phyloP scores from a whole-genome alignment of 1,140 invertebrate genomes.

The Hyles euphorbiae region DNA sequence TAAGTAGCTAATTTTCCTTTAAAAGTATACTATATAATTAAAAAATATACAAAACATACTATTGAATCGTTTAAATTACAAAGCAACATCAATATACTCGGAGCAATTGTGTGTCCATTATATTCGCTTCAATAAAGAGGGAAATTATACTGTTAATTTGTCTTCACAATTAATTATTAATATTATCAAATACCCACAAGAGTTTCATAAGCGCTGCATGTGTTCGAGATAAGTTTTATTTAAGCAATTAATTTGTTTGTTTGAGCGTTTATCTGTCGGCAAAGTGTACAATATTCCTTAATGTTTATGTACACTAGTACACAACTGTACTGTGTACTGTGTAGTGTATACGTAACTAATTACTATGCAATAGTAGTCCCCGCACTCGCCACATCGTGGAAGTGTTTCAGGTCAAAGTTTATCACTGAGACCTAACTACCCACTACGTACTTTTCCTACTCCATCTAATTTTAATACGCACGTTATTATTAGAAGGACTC shows the following conservation, averaged over 20 bases:
- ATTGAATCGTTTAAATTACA: too few relatives aligned
- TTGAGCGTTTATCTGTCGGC: constrained; percentile 12
- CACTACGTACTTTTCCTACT: constrained; percentile 59
- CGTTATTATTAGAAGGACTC: not conserved
- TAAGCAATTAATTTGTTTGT: constrained; percentile 19
- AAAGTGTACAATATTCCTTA: constrained; percentile 13
- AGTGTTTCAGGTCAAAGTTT: constrained; percentile 42
- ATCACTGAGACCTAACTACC: constrained; percentile 32
- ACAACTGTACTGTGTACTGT: too few relatives aligned
- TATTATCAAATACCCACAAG: too few relatives aligned
- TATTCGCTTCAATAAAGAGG: too few relatives aligned
- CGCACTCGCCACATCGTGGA: not conserved
- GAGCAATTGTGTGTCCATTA: too few relatives aligned
- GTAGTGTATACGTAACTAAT: not conserved
- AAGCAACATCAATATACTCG: too few relatives aligned
- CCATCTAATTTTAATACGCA: constrained; percentile 50
- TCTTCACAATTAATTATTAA: too few relatives aligned
- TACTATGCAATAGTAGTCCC: not conserved
- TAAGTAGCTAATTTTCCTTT: too few relatives aligned
- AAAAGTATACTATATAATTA: too few relatives aligned
- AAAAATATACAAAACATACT: too few relatives aligned
- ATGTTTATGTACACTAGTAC: not conserved
- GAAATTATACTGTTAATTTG: too few relatives aligned
- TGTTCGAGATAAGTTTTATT: constrained; percentile 2
- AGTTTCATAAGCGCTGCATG: not conserved